These are phyloP conservation scores for Poeciliopsis turrubarensis DNA, from an alignment of 2,113 vertebrate species.

Conservation along the genomic window DNA sequence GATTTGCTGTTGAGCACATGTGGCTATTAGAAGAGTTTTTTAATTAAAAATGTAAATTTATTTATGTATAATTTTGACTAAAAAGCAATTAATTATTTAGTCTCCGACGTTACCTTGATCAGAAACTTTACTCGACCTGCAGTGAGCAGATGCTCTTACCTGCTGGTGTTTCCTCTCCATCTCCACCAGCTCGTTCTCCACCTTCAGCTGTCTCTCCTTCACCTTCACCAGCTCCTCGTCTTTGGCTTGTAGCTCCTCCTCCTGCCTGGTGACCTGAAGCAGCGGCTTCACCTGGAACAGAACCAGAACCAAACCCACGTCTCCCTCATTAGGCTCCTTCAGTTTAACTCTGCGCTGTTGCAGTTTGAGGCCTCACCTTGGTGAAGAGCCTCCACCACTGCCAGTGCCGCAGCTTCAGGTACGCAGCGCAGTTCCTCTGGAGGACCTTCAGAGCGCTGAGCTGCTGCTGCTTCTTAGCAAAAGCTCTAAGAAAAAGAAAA, in stretches of 20 bases:
- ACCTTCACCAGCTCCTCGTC: slow-evolving; percentile 96
- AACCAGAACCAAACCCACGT: not conserved
- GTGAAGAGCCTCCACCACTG: slow-evolving; percentile 99
- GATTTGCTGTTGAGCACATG: too few relatives aligned
- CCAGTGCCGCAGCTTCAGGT: slow-evolving; percentile 96
- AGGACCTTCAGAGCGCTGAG: slow-evolving; percentile 95
- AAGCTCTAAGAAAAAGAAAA: slow-evolving; percentile 81
- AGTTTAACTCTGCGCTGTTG: not conserved
- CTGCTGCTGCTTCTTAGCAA: slow-evolving; percentile 97
- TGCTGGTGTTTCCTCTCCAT: slow-evolving; percentile 97
- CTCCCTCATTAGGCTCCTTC: too few relatives aligned
- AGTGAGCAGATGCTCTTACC: slow-evolving; percentile 69
- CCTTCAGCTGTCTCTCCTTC: slow-evolving; percentile 94
- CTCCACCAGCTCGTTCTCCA: slow-evolving; percentile 93
- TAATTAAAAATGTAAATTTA: too few relatives aligned
- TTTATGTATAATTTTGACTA: too few relatives aligned
- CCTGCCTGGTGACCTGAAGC: slow-evolving; percentile 96
- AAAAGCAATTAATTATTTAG: too few relatives aligned
- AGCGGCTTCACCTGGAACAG: slow-evolving; percentile 92
- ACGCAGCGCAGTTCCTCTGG: slow-evolving; percentile 97
- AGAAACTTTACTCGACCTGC: too few relatives aligned
- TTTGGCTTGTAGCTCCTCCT: slow-evolving; percentile 96
- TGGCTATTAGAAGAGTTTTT: too few relatives aligned
- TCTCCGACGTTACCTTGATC: too few relatives aligned
- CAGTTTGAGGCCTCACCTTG: slow-evolving; percentile 78